Evolutionary conservation across 2,113 vertebrate genomes (phyloP).

Genomic region (Cheilinus undulatus): DNA sequence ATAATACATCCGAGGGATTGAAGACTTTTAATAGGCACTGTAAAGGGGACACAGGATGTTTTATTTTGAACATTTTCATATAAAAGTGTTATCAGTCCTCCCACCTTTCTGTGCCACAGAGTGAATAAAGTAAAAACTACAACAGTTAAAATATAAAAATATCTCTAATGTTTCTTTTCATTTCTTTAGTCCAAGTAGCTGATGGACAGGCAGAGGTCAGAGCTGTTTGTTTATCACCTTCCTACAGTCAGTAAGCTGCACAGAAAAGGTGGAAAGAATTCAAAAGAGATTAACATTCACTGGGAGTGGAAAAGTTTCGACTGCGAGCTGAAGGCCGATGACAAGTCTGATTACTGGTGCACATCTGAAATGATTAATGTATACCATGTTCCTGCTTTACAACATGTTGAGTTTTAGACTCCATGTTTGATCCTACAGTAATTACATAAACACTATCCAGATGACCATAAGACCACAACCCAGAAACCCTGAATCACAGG

Average conservation of each 20-base stretch:
- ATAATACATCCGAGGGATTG: too few relatives aligned
- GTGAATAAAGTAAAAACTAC: too few relatives aligned
- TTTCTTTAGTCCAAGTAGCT: not conserved
- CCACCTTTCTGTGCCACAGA: too few relatives aligned
- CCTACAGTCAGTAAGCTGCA: not conserved
- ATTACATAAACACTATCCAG: constrained; percentile 40
- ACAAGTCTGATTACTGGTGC: constrained; percentile 42
- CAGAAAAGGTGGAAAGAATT: constrained; percentile 6
- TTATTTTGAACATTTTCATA: too few relatives aligned
- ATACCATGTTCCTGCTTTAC: constrained; percentile 14
- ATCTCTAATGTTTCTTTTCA: not conserved
- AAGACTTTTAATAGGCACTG: too few relatives aligned
- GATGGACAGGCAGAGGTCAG: constrained; percentile 26
- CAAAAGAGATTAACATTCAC: constrained; percentile 29
- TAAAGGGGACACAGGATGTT: too few relatives aligned
- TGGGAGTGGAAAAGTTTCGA: constrained; percentile 37
- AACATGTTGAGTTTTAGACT: constrained; percentile 37
- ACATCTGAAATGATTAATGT: constrained; percentile 43
- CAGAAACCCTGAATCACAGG: constrained; percentile 6
- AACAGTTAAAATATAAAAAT: too few relatives aligned
- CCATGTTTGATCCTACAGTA: constrained; percentile 27
- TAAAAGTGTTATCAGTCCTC: too few relatives aligned
- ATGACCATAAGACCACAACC: constrained; percentile 27
- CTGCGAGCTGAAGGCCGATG: constrained; percentile 36
- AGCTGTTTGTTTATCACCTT: constrained; percentile 17